phyloP scores from a whole-genome alignment of 2,797 vertebrate genomes.

The Brotula barbata region DNA sequence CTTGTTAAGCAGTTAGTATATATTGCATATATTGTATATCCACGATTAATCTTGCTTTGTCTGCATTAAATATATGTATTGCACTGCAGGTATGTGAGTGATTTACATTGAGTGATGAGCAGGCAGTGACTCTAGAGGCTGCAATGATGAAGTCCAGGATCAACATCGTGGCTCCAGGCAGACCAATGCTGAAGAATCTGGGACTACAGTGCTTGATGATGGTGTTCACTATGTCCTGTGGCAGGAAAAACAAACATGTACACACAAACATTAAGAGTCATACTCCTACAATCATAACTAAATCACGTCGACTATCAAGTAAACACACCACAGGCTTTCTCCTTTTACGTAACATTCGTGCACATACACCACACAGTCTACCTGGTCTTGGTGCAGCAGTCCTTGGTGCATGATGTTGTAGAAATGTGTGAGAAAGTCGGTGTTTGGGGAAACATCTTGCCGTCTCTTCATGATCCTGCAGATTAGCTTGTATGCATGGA shows the following conservation, averaged over 20 bases:
- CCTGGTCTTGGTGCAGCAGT: slow-evolving; percentile 96
- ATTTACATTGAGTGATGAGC: slow-evolving; percentile 94
- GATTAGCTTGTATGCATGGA: slow-evolving; percentile 98
- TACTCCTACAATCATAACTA: not conserved
- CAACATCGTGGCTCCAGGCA: slow-evolving; percentile 96
- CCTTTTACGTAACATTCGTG: no score
- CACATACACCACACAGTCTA: slow-evolving; percentile 53
- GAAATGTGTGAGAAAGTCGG: slow-evolving; percentile 97
- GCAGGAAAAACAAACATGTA: slow-evolving; percentile 15
- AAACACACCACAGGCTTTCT: slow-evolving; percentile 6
- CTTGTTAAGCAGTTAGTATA: not conserved
- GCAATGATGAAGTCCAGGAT: slow-evolving; percentile 98
- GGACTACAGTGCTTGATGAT: slow-evolving; percentile 99
- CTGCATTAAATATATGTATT: not conserved
- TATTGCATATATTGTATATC: no score
- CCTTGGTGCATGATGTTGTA: slow-evolving; percentile 99
- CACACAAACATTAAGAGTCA: slow-evolving; percentile 16
- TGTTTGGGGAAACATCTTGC: slow-evolving; percentile 97
- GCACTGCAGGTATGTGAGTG: not conserved
- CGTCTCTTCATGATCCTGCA: slow-evolving; percentile 99
- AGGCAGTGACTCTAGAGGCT: slow-evolving; percentile 92
- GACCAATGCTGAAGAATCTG: slow-evolving; percentile 95
- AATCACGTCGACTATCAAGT: no score
- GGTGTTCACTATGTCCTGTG: slow-evolving; percentile 98
- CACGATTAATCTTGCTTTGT: not conserved